Evolutionary conservation across 2,113 vertebrate species (phyloP).

Genomic region (Sylvietta virens): DNA sequence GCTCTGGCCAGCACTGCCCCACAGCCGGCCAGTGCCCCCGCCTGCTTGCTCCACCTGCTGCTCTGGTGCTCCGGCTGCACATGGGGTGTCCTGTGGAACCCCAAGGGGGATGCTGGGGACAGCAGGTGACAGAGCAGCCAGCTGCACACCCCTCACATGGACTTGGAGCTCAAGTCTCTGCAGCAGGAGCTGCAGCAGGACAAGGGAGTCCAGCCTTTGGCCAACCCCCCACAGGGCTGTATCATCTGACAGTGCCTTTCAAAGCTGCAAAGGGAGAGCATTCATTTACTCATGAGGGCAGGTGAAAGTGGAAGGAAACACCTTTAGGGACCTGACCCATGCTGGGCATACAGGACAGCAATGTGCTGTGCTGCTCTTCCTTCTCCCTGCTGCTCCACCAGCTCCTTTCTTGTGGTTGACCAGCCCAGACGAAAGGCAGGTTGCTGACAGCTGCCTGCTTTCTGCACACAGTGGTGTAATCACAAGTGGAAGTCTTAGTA

Average conservation of each 20-base stretch:
- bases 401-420: background rate
- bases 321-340: constrained; percentile 81
- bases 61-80: constrained; percentile 73
- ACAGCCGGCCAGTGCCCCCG: constrained; percentile 83
- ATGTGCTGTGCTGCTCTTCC: constrained; percentile 62
- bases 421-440: background rate
- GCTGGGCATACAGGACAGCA: constrained; percentile 84
- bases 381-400: background rate
- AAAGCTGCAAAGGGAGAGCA: constrained; percentile 81
- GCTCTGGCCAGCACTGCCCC: constrained; percentile 78
- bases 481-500: background rate
- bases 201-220: constrained; percentile 77
- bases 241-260: constrained; percentile 82
- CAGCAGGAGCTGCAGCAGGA: constrained; percentile 85
- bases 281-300: constrained; percentile 82
- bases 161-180: constrained; percentile 75
- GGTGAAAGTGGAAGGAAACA: constrained; percentile 80
- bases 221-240: constrained; percentile 78
- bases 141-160: constrained; percentile 62
- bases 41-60: constrained; percentile 81
- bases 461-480: background rate
- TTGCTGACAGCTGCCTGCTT: background rate
- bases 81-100: constrained; percentile 70
- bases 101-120: background rate
- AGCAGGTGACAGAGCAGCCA: background rate